Evolutionary conservation across 2,797 vertebrate species (phyloP).

Genomic region (Sebastes kiyomatsui): DNA sequence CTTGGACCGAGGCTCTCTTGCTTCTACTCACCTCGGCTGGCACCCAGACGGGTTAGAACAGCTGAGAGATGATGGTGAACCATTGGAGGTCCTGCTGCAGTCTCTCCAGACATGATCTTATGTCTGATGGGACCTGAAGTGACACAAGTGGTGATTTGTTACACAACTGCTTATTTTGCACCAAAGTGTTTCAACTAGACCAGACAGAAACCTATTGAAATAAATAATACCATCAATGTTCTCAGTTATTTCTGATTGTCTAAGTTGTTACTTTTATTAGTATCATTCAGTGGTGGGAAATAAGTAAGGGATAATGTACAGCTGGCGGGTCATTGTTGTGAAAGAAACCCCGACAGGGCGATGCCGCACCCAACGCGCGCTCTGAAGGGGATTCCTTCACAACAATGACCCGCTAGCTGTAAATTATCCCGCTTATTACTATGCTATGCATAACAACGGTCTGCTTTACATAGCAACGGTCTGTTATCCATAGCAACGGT

Average conservation of each 20-base stretch:
- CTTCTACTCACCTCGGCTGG: slow-evolving; percentile 41
- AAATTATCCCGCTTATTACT: no score
- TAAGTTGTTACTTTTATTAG: background rate
- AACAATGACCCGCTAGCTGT: no score
- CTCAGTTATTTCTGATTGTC: no score
- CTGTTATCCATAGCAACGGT: no score
- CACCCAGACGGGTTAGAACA: slow-evolving; percentile 27
- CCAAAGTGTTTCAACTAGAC: background rate
- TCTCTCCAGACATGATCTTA: background rate
- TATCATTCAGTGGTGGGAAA: background rate
- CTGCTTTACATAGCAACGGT: no score
- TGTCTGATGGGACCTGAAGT: background rate
- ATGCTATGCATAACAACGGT: no score
- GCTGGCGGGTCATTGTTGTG: no score
- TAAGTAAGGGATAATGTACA: no score
- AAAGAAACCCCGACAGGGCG: no score
- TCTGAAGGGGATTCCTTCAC: no score
- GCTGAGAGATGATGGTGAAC: slow-evolving; percentile 22
- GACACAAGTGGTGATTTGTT: slow-evolving; percentile 10
- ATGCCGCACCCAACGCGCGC: no score
- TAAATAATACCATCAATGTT: background rate
- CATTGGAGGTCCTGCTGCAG: slow-evolving; percentile 5
- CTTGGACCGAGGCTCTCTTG: slow-evolving; percentile 51
- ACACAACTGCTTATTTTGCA: background rate
- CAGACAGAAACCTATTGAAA: background rate